Conservation (phyloP, 2,797 vertebrate species). For the Lagocephalus sceleratus region DNA sequence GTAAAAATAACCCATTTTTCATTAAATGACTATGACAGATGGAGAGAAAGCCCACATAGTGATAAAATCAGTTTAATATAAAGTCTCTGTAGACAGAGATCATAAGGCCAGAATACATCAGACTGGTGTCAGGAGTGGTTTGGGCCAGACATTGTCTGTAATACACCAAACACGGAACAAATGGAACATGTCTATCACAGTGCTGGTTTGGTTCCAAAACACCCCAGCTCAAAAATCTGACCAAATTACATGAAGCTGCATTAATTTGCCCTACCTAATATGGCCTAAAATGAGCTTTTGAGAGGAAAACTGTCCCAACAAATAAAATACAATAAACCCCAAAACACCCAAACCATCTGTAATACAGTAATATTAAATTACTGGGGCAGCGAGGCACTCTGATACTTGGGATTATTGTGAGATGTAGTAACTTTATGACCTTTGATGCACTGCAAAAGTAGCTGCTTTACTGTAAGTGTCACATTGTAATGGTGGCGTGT, state of each 20-base stretch:
- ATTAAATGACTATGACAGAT: background rate
- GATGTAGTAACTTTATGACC: background rate
- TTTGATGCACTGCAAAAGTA: background rate
- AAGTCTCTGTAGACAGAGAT: constrained; percentile 18
- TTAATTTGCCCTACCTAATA: constrained; percentile 1
- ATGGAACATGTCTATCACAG: background rate
- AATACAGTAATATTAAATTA: background rate
- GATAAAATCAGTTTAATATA: constrained; percentile 55
- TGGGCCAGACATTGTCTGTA: background rate
- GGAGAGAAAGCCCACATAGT: background rate
- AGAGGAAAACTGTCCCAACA: too few species aligned
- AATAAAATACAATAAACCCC: too few species aligned
- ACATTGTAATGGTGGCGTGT: background rate
- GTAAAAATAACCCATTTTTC: background rate
- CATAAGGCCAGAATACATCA: constrained; percentile 48
- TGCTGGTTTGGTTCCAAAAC: constrained; percentile 3
- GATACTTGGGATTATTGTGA: too few species aligned
- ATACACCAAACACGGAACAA: constrained; percentile 6
- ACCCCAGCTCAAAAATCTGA: background rate
- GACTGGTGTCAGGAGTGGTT: constrained; percentile 9
- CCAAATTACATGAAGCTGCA: constrained; percentile 5
- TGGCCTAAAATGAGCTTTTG: background rate
- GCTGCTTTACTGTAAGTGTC: background rate
- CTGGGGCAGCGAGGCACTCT: constrained; percentile 1
- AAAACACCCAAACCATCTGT: background rate